Evolutionary conservation across 2,888 invertebrate genomes (phyloP), one percentile per base, ranked within the genome.

Genomic region (Calameuta pallipes): DNA sequence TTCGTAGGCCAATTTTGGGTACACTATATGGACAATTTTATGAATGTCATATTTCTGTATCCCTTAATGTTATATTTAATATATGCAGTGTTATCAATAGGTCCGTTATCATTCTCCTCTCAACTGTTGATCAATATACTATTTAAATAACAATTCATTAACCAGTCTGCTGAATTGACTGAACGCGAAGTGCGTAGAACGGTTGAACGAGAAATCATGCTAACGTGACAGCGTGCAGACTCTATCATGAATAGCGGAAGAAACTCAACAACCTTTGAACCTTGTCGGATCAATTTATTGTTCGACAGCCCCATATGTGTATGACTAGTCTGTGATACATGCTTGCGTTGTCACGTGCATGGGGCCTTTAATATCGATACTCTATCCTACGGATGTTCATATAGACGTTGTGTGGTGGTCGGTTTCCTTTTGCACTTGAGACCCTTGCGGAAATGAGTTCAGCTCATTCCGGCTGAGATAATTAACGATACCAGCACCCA

Each of bases 401-500:
- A 92, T 92, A 83, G 92, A 89, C 76, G 91, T 91, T 69, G 91
- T 90, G 73, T 90, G 89, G 79, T 86, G 88, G 74, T 92, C 91
- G n/a, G 75, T 79, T 1, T 78, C 77, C 23, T 41, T 70, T 33
- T 70, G 73, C 82, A 33, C 82, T 33, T 13, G 80, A 82, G 77
- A 30, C 70, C 78, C 85, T 56, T 86, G 89, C 0, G 91, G 90
- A 83, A 92, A 82, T 69, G 90, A 86, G 33, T 90, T 89, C 74
- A 94, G 87, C 79, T 94, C 94, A 68, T 92, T 88, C 85, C 92
- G 92, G 87, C 93, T 93, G 80, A 94, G 87, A 84, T 94, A 93
- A 82, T 93, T 92, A 13, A 95, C 95, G 80, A 95, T 94, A 3
- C 94, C 95, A 3, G 95, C 95, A 2, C 95, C 95, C 70, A 95